A percentile compares a stretch with the other conserved stretches of the same genome.
Conservation (phyloP, 2,888 invertebrate species). For the Thymelicus lineola region DNA sequence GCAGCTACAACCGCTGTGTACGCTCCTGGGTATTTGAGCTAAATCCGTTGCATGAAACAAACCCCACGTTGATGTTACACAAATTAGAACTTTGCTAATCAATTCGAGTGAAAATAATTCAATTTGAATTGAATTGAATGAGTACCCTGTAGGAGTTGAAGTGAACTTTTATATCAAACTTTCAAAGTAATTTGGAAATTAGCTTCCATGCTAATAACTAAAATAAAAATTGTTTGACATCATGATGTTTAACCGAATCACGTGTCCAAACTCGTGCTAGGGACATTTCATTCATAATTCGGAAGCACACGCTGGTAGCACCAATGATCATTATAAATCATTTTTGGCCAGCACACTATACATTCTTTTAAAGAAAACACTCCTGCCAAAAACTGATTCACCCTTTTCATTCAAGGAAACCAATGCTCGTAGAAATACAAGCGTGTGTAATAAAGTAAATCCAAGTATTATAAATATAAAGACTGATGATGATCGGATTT, state of each 20-base stretch:
- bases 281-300: neutral
- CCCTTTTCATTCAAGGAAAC: conserved; percentile 69
- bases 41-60: conserved; percentile 9
- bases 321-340: conserved; percentile 8
- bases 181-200: too few species aligned
- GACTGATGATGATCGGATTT: too few species aligned
- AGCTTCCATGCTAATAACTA: too few species aligned
- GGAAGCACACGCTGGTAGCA: conserved; percentile 5
- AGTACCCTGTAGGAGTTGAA: too few species aligned
- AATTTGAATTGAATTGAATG: too few species aligned
- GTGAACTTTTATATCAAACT: too few species aligned
- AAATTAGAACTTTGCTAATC: too few species aligned
- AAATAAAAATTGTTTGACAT: too few species aligned
- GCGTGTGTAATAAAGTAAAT: conserved; percentile 22
- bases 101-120: too few species aligned
- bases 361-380: conserved; percentile 46
- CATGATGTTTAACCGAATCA: neutral
- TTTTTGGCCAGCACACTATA: conserved; percentile 8
- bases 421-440: conserved; percentile 32
- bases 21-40: conserved; percentile 14
- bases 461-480: neutral
- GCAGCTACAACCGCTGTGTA: conserved; percentile 33
- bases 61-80: neutral
- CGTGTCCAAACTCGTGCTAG: neutral
- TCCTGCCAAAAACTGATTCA: conserved; percentile 71